phyloP scores from a whole-genome alignment of 2,888 invertebrate species.

The Tineola bisselliella region DNA sequence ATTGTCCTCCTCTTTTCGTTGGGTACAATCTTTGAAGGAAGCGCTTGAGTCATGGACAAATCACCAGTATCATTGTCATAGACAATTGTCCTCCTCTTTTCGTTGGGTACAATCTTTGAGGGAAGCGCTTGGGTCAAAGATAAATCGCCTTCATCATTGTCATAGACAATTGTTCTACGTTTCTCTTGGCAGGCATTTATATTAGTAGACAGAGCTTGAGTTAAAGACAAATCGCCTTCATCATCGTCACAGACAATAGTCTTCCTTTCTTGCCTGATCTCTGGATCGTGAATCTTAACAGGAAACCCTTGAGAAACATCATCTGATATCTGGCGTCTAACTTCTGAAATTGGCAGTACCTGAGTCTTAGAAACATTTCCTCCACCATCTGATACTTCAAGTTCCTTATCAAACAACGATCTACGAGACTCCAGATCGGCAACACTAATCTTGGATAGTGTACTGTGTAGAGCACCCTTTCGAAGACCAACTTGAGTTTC shows the following conservation, averaged over 20 bases:
- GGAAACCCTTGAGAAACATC: neutral
- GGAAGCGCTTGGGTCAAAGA: constrained; percentile 25
- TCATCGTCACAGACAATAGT: constrained; percentile 22
- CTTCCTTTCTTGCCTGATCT: constrained; percentile 16
- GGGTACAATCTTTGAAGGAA: neutral
- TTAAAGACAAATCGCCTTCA: constrained; percentile 23
- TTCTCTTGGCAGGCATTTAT: neutral
- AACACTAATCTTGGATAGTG: too few species aligned
- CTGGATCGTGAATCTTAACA: neutral
- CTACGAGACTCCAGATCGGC: too few species aligned
- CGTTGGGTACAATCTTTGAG: neutral
- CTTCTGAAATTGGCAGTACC: too few species aligned
- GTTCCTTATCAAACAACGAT: too few species aligned
- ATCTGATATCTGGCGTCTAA: too few species aligned
- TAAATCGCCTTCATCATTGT: constrained; percentile 19
- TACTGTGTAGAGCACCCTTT: constrained; percentile 20
- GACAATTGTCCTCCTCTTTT: neutral
- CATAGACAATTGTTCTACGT: neutral
- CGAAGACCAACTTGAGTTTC: neutral
- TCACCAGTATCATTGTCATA: neutral
- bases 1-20: constrained; percentile 20
- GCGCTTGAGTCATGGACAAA: neutral
- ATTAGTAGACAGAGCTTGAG: constrained; percentile 22
- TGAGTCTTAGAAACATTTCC: too few species aligned
- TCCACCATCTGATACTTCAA: too few species aligned